These are phyloP conservation scores for Brachypalpus laphriformis DNA, from an alignment of 2,888 invertebrate species.

Conservation along the genomic window DNA sequence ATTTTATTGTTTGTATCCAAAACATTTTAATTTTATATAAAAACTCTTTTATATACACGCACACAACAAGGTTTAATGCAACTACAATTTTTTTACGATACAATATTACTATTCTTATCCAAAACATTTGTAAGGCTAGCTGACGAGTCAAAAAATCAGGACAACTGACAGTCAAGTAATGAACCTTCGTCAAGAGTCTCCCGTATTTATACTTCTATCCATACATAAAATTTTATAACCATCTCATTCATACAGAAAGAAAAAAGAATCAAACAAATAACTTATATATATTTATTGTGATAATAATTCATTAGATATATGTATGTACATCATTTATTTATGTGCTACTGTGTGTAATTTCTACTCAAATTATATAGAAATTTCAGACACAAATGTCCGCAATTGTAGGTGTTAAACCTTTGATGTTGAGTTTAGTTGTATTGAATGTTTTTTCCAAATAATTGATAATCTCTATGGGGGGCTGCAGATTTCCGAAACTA, in stretches of 20 bases:
- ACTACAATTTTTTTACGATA: neutral
- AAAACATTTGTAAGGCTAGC: neutral
- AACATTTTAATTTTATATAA: neutral
- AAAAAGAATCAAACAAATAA: neutral
- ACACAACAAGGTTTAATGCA: neutral
- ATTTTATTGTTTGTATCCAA: conserved; percentile 18
- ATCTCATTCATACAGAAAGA: neutral
- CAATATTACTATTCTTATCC: neutral
- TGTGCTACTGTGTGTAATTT: neutral
- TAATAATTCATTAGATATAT: too few species aligned
- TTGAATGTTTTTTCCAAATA: conserved; percentile 74
- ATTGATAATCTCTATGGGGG: conserved; percentile 76
- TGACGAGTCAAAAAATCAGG: neutral
- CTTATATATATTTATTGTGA: neutral
- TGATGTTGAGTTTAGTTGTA: conserved; percentile 77
- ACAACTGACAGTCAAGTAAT: neutral
- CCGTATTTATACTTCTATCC: neutral
- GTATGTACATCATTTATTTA: neutral
- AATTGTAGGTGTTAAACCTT: conserved; percentile 76
- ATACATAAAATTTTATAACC: neutral
- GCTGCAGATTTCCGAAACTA: conserved; percentile 79
- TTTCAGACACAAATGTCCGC: conserved; percentile 78
- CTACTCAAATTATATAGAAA: conserved; percentile 68
- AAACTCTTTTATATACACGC: neutral
- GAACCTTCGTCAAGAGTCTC: neutral